Evolutionary conservation across 2,888 invertebrate genomes (phyloP).

Genomic region (Chirona hameri): DNA sequence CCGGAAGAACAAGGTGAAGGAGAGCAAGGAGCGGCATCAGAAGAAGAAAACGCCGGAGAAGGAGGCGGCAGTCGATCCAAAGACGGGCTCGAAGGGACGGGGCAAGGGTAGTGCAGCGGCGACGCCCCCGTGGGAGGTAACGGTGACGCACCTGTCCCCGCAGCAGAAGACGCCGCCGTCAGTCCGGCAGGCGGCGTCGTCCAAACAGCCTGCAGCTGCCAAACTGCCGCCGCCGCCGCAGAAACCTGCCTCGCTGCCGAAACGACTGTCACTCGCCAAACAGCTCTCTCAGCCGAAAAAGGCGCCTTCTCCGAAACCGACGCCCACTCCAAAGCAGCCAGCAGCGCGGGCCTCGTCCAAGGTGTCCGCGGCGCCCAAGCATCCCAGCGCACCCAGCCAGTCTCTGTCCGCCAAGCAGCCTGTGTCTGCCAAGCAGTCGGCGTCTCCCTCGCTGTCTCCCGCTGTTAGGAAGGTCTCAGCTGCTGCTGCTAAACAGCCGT

Average conservation of each 20-base stretch:
- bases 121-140: neutral
- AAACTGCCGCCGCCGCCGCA: neutral
- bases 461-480: neutral
- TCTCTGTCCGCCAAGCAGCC: neutral
- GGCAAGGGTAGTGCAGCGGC: neutral
- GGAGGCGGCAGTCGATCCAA: neutral
- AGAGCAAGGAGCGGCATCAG: conserved; percentile 12
- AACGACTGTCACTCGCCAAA: neutral
- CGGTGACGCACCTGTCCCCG: neutral
- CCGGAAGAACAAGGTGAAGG: conserved; percentile 13
- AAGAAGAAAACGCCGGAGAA: neutral
- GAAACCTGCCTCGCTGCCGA: neutral
- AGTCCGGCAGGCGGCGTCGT: neutral
- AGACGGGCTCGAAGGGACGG: neutral
- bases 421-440: neutral
- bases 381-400: neutral
- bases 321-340: neutral
- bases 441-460: neutral
- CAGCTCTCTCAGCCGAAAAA: neutral
- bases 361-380: neutral
- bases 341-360: neutral
- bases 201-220: neutral
- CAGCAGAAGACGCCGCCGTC: neutral
- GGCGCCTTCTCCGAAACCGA: neutral
- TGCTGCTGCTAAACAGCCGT: neutral